A percentile compares a stretch with the other conserved stretches of the same genome.
These are phyloP conservation scores for Mactromeris polynyma DNA, from an alignment of 2,888 invertebrate species.

Conservation along the genomic window DNA sequence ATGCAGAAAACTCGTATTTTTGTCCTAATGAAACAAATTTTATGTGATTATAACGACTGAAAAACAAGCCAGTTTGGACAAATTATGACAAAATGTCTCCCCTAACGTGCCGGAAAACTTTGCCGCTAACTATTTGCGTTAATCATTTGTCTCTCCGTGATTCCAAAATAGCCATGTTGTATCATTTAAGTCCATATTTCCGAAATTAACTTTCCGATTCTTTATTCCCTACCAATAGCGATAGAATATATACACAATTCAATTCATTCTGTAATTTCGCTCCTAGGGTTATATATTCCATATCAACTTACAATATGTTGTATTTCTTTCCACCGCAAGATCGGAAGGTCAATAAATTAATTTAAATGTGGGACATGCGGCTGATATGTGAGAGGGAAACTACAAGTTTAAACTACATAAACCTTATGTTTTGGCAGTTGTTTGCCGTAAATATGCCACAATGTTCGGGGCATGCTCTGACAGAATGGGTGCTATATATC, in stretches of 20 bases:
- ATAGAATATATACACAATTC: neutral
- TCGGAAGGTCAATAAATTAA: slow-evolving; percentile 49
- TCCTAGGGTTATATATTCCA: neutral
- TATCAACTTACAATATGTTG: slow-evolving; percentile 33
- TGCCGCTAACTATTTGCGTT: slow-evolving; percentile 8
- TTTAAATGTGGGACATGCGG: slow-evolving; percentile 36
- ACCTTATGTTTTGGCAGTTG: slow-evolving; percentile 42
- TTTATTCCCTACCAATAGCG: neutral
- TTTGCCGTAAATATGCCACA: slow-evolving; percentile 45
- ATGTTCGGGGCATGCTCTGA: slow-evolving; percentile 11
- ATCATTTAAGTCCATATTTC: neutral
- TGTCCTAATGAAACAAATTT: slow-evolving; percentile 20
- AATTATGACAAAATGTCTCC: slow-evolving; percentile 13
- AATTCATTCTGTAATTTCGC: neutral
- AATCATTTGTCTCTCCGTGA: neutral
- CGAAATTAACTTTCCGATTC: neutral
- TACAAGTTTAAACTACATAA: slow-evolving; percentile 45
- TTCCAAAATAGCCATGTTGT: neutral
- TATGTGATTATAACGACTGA: slow-evolving; percentile 10
- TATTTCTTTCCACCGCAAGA: slow-evolving; percentile 29
- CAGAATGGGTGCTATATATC: neutral
- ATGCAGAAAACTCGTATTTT: neutral
- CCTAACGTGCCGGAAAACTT: neutral
- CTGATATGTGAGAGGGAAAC: slow-evolving; percentile 37
- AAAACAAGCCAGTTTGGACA: slow-evolving; percentile 15